phyloP scores from a whole-genome alignment of 2,888 invertebrate species.

The Muscina levida region DNA sequence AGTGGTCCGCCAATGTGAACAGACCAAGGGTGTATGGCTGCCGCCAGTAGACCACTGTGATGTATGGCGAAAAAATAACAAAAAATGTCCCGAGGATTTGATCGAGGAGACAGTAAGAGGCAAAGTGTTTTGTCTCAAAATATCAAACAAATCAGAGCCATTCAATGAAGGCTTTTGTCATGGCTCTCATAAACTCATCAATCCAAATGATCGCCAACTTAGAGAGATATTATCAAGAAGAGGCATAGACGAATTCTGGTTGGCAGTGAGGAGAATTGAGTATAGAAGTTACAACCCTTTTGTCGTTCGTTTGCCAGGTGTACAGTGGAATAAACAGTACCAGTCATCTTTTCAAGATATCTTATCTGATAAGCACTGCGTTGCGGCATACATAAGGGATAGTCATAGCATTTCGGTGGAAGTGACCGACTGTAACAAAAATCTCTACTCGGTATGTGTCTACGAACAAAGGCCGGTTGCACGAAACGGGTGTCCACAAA shows the following conservation, averaged over 20 bases:
- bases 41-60: conserved; percentile 64
- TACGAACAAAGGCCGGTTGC: conserved; percentile 68
- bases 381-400: conserved; percentile 61
- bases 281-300: conserved; percentile 78
- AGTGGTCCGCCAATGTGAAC: conserved; percentile 69
- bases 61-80: conserved; percentile 51
- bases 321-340: conserved; percentile 73
- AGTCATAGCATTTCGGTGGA: conserved; percentile 33
- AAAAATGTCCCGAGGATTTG: conserved; percentile 73
- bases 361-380: conserved; percentile 70
- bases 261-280: conserved; percentile 80
- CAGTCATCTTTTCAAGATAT: conserved; percentile 54
- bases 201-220: conserved; percentile 56
- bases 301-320: conserved; percentile 81
- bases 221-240: conserved; percentile 74
- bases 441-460: conserved; percentile 72
- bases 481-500: conserved; percentile 70
- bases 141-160: conserved; percentile 70
- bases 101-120: conserved; percentile 66
- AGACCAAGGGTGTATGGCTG: conserved; percentile 66
- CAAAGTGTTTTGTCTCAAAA: conserved; percentile 73
- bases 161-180: conserved; percentile 72
- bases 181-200: conserved; percentile 71
- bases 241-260: conserved; percentile 79
- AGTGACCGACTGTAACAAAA: conserved; percentile 69